Conservation (phyloP, 2,113 vertebrate genomes). For the Peromyscus leucopus region DNA sequence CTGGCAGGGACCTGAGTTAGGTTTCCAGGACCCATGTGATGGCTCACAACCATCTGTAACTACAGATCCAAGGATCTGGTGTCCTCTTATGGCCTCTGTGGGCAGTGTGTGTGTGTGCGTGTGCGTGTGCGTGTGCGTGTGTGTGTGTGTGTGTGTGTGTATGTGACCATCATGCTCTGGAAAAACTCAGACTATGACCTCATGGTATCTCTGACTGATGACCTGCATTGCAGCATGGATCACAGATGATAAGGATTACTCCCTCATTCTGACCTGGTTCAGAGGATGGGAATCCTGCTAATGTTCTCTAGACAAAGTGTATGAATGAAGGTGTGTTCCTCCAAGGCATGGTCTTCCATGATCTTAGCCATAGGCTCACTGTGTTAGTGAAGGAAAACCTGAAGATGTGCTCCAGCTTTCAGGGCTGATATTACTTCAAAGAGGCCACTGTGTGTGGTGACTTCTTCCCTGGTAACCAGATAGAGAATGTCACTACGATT, state of each 20-base stretch:
- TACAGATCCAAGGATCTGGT: not conserved
- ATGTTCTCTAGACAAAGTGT: accelerated
- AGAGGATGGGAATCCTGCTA: not conserved
- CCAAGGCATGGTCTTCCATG: accelerated
- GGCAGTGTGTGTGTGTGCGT: too few relatives aligned
- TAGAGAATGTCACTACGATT: not conserved
- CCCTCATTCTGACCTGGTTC: not conserved
- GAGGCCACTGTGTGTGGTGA: accelerated
- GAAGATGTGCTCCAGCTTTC: not conserved
- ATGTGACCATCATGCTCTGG: not conserved
- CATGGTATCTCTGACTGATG: not conserved
- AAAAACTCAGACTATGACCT: not conserved
- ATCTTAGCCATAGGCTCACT: not conserved
- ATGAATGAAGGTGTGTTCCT: not conserved
- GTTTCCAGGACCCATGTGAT: not conserved
- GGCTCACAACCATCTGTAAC: not conserved
- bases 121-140: too few relatives aligned
- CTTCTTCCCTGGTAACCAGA: not conserved
- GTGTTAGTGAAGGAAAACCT: not conserved
- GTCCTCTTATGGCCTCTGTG: too few relatives aligned
- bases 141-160: not conserved
- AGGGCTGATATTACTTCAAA: accelerated
- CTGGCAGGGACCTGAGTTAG: not conserved
- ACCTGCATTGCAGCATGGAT: not conserved
- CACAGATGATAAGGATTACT: not conserved